Conservation (phyloP, 2,797 vertebrate genomes). For the Sardinella longiceps region DNA sequence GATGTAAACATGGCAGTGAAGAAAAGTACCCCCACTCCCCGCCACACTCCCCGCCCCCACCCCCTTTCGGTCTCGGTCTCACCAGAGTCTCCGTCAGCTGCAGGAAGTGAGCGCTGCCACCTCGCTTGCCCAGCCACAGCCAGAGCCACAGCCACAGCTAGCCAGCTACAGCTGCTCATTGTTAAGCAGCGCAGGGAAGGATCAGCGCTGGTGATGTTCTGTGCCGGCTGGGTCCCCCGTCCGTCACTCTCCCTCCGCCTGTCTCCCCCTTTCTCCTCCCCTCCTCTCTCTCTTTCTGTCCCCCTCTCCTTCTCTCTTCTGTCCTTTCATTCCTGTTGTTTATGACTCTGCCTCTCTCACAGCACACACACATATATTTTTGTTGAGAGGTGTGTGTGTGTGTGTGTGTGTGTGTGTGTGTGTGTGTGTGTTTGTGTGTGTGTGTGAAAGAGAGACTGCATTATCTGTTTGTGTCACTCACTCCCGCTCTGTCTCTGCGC, state of each 20-base stretch:
- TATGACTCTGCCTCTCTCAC: not conserved
- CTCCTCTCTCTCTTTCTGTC: not conserved
- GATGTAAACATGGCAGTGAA: conserved; percentile 19
- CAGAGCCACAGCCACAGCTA: conserved; percentile 73
- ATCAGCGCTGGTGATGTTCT: conserved; percentile 77
- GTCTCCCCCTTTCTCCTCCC: not conserved
- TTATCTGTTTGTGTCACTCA: conserved; percentile 46
- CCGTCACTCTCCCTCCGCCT: not conserved
- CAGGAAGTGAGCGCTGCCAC: conserved; percentile 73
- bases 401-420: not conserved
- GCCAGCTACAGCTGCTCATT: conserved; percentile 82
- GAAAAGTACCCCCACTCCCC: conserved; percentile 37
- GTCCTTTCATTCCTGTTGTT: not conserved
- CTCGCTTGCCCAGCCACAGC: conserved; percentile 73
- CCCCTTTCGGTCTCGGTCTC: conserved; percentile 43
- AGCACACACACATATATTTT: not conserved
- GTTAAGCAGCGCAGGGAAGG: conserved; percentile 85
- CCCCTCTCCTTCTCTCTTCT: not conserved
- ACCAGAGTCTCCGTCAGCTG: conserved; percentile 68
- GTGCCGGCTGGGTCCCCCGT: conserved; percentile 56
- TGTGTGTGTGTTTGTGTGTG: conserved; percentile 11
- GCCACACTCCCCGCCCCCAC: not conserved
- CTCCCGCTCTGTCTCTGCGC: conserved; percentile 38
- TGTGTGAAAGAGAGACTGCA: not conserved
- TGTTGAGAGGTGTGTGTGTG: not conserved